Evolutionary conservation across 2,113 vertebrate species (phyloP).

Genomic region (Eulemur macaco): DNA sequence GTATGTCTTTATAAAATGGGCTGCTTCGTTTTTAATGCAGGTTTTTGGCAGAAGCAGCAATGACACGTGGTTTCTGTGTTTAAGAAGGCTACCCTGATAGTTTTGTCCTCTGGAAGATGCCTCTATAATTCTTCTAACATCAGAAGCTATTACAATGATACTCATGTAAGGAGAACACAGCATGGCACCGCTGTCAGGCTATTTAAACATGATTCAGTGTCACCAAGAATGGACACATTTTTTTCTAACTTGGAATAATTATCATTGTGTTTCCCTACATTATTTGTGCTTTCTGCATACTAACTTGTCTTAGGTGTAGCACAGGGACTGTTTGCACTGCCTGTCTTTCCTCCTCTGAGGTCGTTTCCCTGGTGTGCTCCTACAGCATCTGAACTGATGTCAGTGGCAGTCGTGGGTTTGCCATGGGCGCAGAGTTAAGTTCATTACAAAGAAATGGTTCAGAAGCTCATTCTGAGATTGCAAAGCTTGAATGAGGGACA

Average conservation of each 20-base stretch:
- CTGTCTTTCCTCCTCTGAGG: background rate
- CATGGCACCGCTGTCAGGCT: rapidly evolving
- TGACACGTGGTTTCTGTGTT: background rate
- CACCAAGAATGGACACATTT: background rate
- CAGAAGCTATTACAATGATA: background rate
- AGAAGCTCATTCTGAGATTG: constrained; percentile 54
- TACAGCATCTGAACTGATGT: background rate
- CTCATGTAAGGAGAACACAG: background rate
- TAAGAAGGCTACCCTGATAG: background rate
- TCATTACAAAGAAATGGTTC: constrained; percentile 50
- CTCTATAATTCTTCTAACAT: background rate
- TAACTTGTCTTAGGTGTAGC: background rate
- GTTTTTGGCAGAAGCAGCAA: background rate
- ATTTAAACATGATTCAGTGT: background rate
- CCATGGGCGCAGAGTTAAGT: background rate
- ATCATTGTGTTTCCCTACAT: background rate
- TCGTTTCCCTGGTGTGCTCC: background rate
- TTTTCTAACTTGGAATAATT: background rate
- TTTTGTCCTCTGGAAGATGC: background rate
- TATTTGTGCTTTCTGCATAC: background rate
- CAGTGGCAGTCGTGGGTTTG: background rate
- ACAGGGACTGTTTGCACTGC: background rate
- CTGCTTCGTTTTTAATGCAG: background rate
- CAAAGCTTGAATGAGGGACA: constrained; percentile 48
- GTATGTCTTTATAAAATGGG: background rate